Conservation (phyloP, 2,113 vertebrate species). For the Pantherophis guttatus region DNA sequence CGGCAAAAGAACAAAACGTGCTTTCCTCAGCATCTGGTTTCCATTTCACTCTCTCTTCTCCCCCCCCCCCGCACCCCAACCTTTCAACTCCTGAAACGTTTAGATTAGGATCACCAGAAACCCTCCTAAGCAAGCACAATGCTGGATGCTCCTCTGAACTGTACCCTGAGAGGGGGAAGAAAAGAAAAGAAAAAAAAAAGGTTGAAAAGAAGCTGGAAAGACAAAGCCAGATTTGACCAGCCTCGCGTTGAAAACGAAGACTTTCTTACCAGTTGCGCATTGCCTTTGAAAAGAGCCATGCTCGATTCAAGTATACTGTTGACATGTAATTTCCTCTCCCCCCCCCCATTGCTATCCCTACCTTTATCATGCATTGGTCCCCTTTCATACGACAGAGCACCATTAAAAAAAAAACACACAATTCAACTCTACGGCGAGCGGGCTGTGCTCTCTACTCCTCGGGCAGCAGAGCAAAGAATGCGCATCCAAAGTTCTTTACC, state of each 20-base stretch:
- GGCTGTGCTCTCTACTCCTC: background rate
- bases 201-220: background rate
- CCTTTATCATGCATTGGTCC: background rate
- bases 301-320: background rate
- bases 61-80: slow-evolving; percentile 26
- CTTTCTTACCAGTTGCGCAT: background rate
- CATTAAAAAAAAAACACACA: background rate
- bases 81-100: slow-evolving; percentile 47
- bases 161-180: background rate
- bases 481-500: background rate
- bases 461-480: background rate
- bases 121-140: slow-evolving; percentile 25
- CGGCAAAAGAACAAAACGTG: slow-evolving; percentile 38
- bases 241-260: background rate
- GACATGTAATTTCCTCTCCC: background rate
- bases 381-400: background rate
- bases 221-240: background rate
- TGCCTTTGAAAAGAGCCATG: background rate
- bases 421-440: background rate
- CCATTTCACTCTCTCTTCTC: slow-evolving; percentile 59
- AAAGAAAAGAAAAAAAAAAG: background rate
- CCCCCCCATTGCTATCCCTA: background rate
- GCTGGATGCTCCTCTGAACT: slow-evolving; percentile 27
- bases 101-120: slow-evolving; percentile 48
- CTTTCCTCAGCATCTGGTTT: slow-evolving; percentile 68